phyloP scores from a whole-genome alignment of 2,888 invertebrate species.

The Calephelis perditalis region DNA sequence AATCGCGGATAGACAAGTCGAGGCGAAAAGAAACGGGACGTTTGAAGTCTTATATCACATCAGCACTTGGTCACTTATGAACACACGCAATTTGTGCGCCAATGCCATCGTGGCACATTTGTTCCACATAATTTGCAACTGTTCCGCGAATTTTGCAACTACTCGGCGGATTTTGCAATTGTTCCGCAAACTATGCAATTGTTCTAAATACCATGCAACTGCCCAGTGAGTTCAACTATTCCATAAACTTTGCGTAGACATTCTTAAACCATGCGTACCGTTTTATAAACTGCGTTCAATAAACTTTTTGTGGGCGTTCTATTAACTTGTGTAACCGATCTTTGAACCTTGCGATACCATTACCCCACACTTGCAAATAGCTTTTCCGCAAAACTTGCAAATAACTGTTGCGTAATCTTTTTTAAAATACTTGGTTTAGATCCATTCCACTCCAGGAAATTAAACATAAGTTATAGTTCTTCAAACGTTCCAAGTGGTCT shows the following conservation, averaged over 20 bases:
- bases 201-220: background rate
- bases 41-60: slow-evolving; percentile 11
- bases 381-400: background rate
- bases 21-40: slow-evolving; percentile 19
- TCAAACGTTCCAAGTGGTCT: too few relatives aligned
- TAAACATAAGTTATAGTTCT: too few relatives aligned
- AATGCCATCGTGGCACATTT: slow-evolving; percentile 21
- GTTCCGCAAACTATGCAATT: background rate
- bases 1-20: slow-evolving; percentile 27
- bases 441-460: too few relatives aligned
- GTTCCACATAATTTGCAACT: background rate
- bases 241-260: background rate
- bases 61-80: slow-evolving; percentile 35
- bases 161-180: background rate
- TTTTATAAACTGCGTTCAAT: slow-evolving; percentile 22
- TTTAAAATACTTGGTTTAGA: too few relatives aligned
- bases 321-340: slow-evolving; percentile 7
- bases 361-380: too few relatives aligned
- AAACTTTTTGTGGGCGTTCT: slow-evolving; percentile 27
- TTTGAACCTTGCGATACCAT: too few relatives aligned
- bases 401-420: background rate
- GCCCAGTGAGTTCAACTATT: background rate
- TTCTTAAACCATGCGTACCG: slow-evolving; percentile 14
- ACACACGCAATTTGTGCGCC: slow-evolving; percentile 40
- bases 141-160: slow-evolving; percentile 2